phyloP scores from a whole-genome alignment of 2,797 vertebrate genomes.

The Centroberyx gerrardi region DNA sequence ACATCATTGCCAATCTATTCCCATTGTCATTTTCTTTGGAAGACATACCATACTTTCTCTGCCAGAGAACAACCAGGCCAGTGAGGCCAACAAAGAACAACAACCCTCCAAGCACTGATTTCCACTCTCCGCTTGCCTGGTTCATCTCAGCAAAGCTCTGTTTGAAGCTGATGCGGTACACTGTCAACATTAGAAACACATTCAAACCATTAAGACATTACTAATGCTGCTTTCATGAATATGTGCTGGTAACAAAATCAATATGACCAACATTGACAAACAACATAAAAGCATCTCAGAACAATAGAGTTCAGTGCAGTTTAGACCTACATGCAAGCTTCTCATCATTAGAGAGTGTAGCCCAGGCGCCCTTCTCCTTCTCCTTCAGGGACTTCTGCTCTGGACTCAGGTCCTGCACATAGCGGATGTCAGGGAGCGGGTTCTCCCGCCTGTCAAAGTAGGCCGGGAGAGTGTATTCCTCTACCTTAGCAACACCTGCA shows the following conservation, averaged over 20 bases:
- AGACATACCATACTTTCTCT: slow-evolving; percentile 89
- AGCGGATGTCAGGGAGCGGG: slow-evolving; percentile 90
- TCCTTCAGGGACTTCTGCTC: slow-evolving; percentile 94
- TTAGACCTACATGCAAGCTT: slow-evolving; percentile 91
- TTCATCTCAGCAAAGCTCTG: slow-evolving; percentile 94
- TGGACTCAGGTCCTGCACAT: slow-evolving; percentile 84
- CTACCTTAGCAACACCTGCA: slow-evolving; percentile 91
- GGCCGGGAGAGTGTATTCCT: slow-evolving; percentile 87
- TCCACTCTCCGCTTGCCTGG: slow-evolving; percentile 88
- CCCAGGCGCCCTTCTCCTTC: slow-evolving; percentile 95
- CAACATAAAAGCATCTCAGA: neutral
- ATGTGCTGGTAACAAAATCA: neutral
- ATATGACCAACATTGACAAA: neutral
- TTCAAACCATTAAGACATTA: neutral
- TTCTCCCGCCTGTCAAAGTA: slow-evolving; percentile 87
- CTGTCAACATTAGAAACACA: slow-evolving; percentile 72
- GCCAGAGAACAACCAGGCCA: slow-evolving; percentile 90
- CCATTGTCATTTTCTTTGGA: neutral
- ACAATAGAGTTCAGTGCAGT: neutral
- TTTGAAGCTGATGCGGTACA: slow-evolving; percentile 94
- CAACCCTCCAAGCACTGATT: slow-evolving; percentile 84
- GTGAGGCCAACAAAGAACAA: slow-evolving; percentile 89
- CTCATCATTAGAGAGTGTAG: slow-evolving; percentile 88
- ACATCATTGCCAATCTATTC: neutral
- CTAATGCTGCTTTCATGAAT: neutral